A percentile compares a stretch with the other conserved stretches of the same genome.
Evolutionary conservation across 2,888 invertebrate species (phyloP).

Genomic region (Choreutis nemorana): DNA sequence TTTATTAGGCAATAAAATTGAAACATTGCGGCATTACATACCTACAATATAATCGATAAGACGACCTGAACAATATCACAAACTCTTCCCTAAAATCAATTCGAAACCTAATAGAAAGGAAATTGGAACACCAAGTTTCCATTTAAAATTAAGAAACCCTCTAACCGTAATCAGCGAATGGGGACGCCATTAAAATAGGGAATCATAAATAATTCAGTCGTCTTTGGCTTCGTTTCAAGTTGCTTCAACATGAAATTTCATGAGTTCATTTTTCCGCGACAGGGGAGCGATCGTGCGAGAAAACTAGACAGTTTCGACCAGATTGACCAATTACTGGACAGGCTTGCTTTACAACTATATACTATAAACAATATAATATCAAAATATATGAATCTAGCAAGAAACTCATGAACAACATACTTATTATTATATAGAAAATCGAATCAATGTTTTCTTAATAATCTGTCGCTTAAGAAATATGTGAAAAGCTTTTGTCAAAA

Average conservation of each 20-base stretch:
- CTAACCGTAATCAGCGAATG: slow-evolving; percentile 53
- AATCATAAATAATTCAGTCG: slow-evolving; percentile 61
- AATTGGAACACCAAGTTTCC: slow-evolving; percentile 31
- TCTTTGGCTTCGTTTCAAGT: slow-evolving; percentile 64
- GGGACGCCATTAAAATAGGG: slow-evolving; percentile 59
- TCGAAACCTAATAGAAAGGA: slow-evolving; percentile 15
- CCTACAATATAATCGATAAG: too few species aligned
- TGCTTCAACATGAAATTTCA: slow-evolving; percentile 65
- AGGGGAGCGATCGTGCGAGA: slow-evolving; percentile 28
- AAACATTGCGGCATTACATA: too few species aligned
- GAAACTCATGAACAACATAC: too few species aligned
- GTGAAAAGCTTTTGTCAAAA: too few species aligned
- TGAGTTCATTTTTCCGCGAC: slow-evolving; percentile 60
- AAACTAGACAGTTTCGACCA: slow-evolving; percentile 18
- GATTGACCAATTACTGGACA: slow-evolving; percentile 19
- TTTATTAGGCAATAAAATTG: too few species aligned
- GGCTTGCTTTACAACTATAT: slow-evolving; percentile 2
- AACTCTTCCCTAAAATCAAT: neutral
- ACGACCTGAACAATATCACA: too few species aligned
- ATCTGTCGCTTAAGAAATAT: too few species aligned
- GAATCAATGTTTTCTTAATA: too few species aligned
- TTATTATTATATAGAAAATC: too few species aligned
- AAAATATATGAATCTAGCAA: too few species aligned
- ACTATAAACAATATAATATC: too few species aligned
- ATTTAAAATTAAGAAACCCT: slow-evolving; percentile 57